Evolutionary conservation across 2,113 vertebrate genomes (phyloP), one percentile per base, ranked within the genome.

Genomic region (Micronycteris hirsuta): DNA sequence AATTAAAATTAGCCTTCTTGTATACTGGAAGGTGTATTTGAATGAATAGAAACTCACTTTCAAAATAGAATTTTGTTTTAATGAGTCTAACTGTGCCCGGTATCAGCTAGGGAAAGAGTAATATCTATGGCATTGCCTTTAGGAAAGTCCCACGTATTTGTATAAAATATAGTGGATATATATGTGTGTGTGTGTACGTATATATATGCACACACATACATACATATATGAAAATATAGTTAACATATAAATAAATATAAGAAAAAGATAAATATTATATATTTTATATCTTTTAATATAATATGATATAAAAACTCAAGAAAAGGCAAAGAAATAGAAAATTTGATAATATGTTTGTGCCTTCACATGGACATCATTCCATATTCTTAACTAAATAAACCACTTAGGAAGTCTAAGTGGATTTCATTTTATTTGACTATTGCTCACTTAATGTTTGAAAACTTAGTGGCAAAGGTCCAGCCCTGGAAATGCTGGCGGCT

Each of bases 11-110:
- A 73, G 11, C 1, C 20, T 93, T 81, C 36, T 82, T 89, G 10
- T 16, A 68, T 82, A 20, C 26, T 78, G 22, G 49, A 92, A 84
- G 7, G 45, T 84, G 8, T 58, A 91, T 84, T 91, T 31, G 36
- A 90, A 65, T 73, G 13, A 85, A 83, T 10, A 70, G 73, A 92
- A 92, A 80, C 41, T 91, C 95, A 38, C 43, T 43, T 96, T 84
- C 31, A 82, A 89, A 94, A 71, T 45, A 81, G 56, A 91, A 76
- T 4, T 76, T 20, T 78, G 33, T 56, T 83, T 77, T 89, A 81
- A 61, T 84, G 38, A 93, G 7, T 65, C 2, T 67, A 91, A 76
- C 28, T 43, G 2, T 86, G 43, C 0, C 15, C 93, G 10, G 7
- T 58, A 82, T 38, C 20, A 74, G 10, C 5, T 88, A 89, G 36